phyloP scores from a whole-genome alignment of 2,888 invertebrate genomes.

The Noctua comes region DNA sequence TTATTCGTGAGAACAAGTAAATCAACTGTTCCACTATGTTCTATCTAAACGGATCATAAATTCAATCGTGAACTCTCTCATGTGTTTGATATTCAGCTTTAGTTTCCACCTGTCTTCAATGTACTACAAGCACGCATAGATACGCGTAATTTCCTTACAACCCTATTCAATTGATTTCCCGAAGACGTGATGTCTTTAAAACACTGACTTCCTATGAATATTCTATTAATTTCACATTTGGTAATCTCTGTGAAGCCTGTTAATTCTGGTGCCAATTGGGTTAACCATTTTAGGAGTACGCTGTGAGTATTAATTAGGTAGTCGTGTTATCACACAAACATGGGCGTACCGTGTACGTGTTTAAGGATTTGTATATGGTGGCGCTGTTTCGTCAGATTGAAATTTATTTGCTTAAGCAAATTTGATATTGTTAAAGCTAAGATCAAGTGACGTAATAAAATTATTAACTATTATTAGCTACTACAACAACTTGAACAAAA shows the following conservation, averaged over 20 bases:
- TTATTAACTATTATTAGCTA: conserved; percentile 6
- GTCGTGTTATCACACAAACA: conserved; percentile 56
- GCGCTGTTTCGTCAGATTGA: conserved; percentile 18
- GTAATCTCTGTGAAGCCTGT: conserved; percentile 60
- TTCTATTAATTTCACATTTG: conserved; percentile 62
- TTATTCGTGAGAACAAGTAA: conserved; percentile 1
- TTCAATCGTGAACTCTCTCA: background rate
- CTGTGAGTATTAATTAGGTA: conserved; percentile 60
- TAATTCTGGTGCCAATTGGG: conserved; percentile 64
- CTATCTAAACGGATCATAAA: background rate
- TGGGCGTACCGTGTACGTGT: conserved; percentile 38
- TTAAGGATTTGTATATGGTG: conserved; percentile 25
- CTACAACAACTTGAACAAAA: background rate
- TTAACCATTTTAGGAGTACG: conserved; percentile 63
- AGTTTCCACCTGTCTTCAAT: background rate
- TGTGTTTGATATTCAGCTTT: conserved; percentile 11
- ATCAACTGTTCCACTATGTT: background rate
- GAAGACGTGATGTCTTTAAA: conserved; percentile 56
- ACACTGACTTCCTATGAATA: conserved; percentile 57
- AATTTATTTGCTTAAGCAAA: conserved; percentile 18
- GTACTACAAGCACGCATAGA: background rate
- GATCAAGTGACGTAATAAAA: conserved; percentile 8
- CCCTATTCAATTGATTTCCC: conserved; percentile 35
- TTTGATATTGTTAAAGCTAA: conserved; percentile 19
- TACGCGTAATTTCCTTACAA: conserved; percentile 23